These are phyloP conservation scores for Aleadryas rufinucha DNA, from an alignment of 2,113 vertebrate species.

Conservation along the genomic window DNA sequence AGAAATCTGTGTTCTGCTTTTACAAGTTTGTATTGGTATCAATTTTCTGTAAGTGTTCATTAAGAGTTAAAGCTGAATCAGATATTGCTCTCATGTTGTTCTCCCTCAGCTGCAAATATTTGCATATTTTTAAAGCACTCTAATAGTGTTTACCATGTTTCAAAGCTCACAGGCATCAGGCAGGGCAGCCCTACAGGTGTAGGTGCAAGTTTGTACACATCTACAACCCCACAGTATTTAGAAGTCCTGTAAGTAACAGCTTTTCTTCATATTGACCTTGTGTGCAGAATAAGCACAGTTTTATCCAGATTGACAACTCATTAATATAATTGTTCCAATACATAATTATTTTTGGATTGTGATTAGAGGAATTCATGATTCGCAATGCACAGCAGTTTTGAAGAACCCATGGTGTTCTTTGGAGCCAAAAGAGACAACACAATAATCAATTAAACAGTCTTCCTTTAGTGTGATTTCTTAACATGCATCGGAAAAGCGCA, in stretches of 20 bases:
- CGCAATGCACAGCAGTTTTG: background rate
- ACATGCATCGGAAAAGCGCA: background rate
- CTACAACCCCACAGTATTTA: background rate
- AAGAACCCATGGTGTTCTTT: background rate
- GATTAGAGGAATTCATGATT: background rate
- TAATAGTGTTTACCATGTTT: background rate
- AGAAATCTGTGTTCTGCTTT: background rate
- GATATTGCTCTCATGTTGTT: background rate
- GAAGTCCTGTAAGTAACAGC: background rate
- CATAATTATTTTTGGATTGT: background rate
- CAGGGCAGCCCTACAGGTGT: background rate
- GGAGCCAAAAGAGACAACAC: background rate
- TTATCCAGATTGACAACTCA: background rate
- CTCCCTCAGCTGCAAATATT: background rate
- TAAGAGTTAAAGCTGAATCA: constrained; percentile 5
- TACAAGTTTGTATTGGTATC: background rate
- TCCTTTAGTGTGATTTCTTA: background rate
- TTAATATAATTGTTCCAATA: background rate
- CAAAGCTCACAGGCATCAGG: background rate
- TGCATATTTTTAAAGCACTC: background rate
- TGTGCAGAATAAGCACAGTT: background rate
- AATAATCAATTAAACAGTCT: background rate
- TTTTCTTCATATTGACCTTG: background rate
- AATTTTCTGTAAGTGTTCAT: background rate
- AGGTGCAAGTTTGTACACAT: background rate